These are phyloP conservation scores for Cephalopholis sonnerati DNA, from an alignment of 2,113 vertebrate species.

Conservation along the genomic window DNA sequence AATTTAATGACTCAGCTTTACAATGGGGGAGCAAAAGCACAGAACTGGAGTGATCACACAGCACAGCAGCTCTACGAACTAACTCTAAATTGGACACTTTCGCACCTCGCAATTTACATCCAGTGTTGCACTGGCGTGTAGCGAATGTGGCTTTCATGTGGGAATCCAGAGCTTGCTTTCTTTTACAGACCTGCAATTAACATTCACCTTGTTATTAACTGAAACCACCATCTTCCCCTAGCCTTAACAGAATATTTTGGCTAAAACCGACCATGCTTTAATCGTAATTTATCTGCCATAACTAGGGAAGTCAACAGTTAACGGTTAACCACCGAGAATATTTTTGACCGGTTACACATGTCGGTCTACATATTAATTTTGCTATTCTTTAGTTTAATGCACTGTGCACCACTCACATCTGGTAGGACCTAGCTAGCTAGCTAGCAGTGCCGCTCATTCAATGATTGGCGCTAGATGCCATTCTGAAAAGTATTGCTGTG, in stretches of 20 bases:
- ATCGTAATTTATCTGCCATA: not conserved
- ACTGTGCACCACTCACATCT: too few species aligned
- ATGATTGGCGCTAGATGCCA: too few species aligned
- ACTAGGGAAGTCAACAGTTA: too few species aligned
- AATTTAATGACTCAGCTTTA: conserved; percentile 22
- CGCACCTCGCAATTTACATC: not conserved
- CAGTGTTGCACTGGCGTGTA: not conserved
- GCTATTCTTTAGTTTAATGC: too few species aligned
- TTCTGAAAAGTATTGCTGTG: too few species aligned
- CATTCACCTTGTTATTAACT: not conserved
- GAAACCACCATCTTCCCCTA: not conserved
- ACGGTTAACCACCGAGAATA: too few species aligned
- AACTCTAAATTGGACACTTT: not conserved
- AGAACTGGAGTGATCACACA: not conserved
- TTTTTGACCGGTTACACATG: too few species aligned
- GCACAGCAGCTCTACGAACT: not conserved
- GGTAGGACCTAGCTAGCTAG: too few species aligned
- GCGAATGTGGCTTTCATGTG: not conserved
- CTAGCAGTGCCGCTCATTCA: too few species aligned
- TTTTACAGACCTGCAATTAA: not conserved
- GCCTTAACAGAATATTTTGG: not conserved
- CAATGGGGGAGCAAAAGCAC: not conserved
- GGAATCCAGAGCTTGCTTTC: not conserved
- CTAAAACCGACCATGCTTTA: not conserved
- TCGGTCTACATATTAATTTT: too few species aligned